A percentile compares a stretch with the other conserved stretches of the same genome.
Conservation (phyloP, 2,888 invertebrate species). For the Pristionchus exspectatus region DNA sequence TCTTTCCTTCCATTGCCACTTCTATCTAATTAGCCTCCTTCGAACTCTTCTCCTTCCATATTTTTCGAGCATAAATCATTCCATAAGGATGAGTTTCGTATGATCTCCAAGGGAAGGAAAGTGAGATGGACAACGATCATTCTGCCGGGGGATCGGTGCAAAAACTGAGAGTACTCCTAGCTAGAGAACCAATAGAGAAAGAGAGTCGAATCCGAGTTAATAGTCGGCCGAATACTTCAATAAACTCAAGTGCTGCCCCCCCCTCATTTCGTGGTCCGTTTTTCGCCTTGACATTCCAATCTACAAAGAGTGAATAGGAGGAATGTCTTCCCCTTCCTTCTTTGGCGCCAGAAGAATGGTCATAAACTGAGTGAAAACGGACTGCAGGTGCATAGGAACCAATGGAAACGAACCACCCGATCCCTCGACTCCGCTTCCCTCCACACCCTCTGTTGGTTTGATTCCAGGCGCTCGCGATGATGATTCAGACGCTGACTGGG, state of each 20-base stretch:
- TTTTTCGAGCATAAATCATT: neutral
- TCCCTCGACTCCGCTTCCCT: slow-evolving; percentile 51
- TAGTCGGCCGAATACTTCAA: slow-evolving; percentile 44
- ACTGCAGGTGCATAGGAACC: no score
- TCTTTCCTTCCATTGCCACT: slow-evolving; percentile 34
- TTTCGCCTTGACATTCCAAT: slow-evolving; percentile 49
- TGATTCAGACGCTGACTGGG: neutral
- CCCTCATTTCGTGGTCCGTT: slow-evolving; percentile 6
- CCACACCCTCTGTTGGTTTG: neutral
- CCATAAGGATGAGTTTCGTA: neutral
- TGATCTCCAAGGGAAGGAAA: neutral
- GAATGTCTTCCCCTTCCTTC: slow-evolving; percentile 9
- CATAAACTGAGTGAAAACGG: neutral
- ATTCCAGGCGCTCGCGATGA: slow-evolving; percentile 6
- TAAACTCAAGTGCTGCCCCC: slow-evolving; percentile 41
- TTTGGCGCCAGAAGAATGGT: slow-evolving; percentile 1
- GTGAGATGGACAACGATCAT: neutral
- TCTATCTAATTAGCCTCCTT: slow-evolving; percentile 26
- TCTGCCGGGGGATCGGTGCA: slow-evolving; percentile 13
- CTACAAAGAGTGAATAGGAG: neutral
- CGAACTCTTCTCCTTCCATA: neutral
- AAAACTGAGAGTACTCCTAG: neutral
- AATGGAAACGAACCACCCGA: slow-evolving; percentile 11
- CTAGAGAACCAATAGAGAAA: slow-evolving; percentile 17
- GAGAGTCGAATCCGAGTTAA: slow-evolving; percentile 42